A percentile compares a stretch with the other conserved stretches of the same genome.
Conservation (phyloP, 1,140 invertebrate genomes). For the Pseudomyrmex sp. region DNA sequence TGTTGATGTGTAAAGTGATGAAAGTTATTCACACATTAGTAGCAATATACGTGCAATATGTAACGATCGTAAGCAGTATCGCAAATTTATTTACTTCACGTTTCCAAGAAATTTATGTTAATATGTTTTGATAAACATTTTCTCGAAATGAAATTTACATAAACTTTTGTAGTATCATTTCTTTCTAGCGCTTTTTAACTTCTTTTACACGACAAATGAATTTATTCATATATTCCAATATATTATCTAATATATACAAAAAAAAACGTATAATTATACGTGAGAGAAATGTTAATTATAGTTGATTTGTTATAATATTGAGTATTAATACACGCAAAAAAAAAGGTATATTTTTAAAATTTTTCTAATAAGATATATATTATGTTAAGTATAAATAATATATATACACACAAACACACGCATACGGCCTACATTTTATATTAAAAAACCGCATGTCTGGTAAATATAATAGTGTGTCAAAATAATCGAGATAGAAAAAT, state of each 20-base stretch:
- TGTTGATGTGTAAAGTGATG: too few relatives aligned
- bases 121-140: conserved; percentile 13
- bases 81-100: background rate
- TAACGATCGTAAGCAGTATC: background rate
- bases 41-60: conserved; percentile 29
- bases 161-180: background rate
- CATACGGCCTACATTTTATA: conserved; percentile 51
- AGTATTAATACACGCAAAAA: background rate
- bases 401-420: too few relatives aligned
- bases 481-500: conserved; percentile 60
- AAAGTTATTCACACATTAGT: conserved; percentile 11
- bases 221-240: conserved; percentile 7
- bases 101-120: conserved; percentile 10
- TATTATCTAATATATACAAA: background rate
- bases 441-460: conserved; percentile 10
- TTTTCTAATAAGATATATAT: conserved; percentile 32
- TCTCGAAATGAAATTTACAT: background rate
- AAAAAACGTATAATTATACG: background rate
- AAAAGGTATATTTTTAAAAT: conserved; percentile 10
- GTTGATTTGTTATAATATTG: background rate
- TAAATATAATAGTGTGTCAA: conserved; percentile 34
- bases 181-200: background rate
- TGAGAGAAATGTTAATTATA: background rate
- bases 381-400: conserved; percentile 19
- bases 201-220: conserved; percentile 19